A percentile compares a stretch with the other conserved stretches of the same genome.
Conservation (phyloP, 2,113 vertebrate species). For the Sturnira hondurensis region DNA sequence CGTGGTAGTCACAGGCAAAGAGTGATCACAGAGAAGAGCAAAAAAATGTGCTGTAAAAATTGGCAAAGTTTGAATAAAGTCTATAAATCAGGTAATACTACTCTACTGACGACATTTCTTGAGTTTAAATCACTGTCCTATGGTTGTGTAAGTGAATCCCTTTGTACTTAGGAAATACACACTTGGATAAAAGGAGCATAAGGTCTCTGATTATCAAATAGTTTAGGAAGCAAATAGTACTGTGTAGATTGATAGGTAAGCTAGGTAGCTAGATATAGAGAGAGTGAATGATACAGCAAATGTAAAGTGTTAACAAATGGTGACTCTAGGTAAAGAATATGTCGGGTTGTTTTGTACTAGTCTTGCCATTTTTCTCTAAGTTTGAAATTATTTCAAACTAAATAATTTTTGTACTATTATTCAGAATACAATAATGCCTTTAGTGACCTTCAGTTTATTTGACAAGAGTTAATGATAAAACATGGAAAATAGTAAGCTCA, state of each 20-base stretch:
- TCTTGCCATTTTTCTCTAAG: not conserved
- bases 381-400: not conserved
- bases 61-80: not conserved
- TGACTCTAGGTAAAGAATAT: not conserved
- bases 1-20: fast-evolving
- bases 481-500: not conserved
- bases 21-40: not conserved
- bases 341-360: not conserved
- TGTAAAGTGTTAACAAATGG: not conserved
- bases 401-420: not conserved
- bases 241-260: not conserved
- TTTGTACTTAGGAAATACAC: not conserved
- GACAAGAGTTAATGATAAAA: not conserved
- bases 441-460: not conserved
- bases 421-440: not conserved
- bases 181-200: not conserved
- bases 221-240: not conserved
- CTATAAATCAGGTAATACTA: not conserved
- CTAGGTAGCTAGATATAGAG: not conserved
- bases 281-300: not conserved
- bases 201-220: not conserved
- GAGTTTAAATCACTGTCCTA: not conserved
- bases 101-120: not conserved
- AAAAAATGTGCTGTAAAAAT: not conserved
- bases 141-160: not conserved